A percentile compares a stretch with the other conserved stretches of the same genome.
Evolutionary conservation across 2,797 vertebrate genomes (phyloP).

Genomic region (Acanthurus leucopareius): DNA sequence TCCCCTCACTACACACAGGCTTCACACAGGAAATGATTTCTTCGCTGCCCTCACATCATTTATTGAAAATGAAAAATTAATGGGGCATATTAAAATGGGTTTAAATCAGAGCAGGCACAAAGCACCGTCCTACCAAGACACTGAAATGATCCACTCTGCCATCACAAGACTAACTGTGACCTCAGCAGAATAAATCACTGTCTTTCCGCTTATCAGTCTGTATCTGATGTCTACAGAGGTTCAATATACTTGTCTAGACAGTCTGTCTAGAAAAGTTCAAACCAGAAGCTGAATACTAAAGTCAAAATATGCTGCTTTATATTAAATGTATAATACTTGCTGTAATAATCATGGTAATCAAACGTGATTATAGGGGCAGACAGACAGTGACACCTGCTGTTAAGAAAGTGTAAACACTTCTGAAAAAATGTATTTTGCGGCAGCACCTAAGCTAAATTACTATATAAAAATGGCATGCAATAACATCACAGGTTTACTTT

Average conservation of each 20-base stretch:
- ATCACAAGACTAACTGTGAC: no score
- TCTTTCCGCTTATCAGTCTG: background rate
- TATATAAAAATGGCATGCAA: background rate
- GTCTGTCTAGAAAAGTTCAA: background rate
- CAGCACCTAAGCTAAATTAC: background rate
- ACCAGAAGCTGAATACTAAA: slow-evolving; percentile 1
- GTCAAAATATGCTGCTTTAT: background rate
- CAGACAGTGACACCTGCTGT: slow-evolving; percentile 76
- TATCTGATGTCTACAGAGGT: background rate
- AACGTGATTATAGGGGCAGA: background rate
- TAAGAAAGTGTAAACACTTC: slow-evolving; percentile 21
- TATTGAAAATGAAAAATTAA: slow-evolving; percentile 1
- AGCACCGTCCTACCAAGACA: background rate
- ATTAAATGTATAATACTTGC: background rate
- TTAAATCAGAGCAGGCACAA: background rate
- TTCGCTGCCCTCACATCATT: background rate
- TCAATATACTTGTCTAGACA: no score
- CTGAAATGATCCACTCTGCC: background rate
- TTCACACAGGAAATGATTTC: slow-evolving; percentile 9
- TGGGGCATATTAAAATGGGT: background rate
- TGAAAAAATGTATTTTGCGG: background rate
- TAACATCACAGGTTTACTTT: background rate
- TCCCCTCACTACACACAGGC: background rate
- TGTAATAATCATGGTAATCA: background rate
- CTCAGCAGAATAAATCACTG: background rate